Percentiles rank a stretch among this genome's conserved stretches.
Evolutionary conservation across 1,140 invertebrate genomes (phyloP).

Genomic region (Hycleus phaleratus): DNA sequence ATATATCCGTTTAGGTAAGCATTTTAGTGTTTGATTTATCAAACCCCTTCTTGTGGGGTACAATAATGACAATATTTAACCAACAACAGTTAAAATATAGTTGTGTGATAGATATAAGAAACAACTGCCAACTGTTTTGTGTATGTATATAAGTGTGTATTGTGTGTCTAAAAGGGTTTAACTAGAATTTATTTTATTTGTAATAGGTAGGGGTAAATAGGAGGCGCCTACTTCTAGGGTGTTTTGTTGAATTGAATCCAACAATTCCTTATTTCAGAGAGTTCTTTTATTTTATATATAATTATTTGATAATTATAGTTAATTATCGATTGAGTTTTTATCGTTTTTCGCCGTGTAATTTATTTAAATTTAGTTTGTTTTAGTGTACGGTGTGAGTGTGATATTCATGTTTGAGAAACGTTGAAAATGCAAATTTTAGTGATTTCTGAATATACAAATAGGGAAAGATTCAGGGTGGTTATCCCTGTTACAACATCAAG

Average conservation of each 20-base stretch:
- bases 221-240: constrained; percentile 9
- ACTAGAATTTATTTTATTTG: constrained; percentile 5
- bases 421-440: constrained; percentile 23
- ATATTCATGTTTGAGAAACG: not conserved
- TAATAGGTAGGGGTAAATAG: constrained; percentile 11
- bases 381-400: too few species aligned
- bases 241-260: constrained; percentile 1
- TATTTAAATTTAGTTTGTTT: too few species aligned
- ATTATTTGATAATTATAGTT: too few species aligned
- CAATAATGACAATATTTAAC: constrained; percentile 23
- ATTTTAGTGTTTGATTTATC: too few species aligned
- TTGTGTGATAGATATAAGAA: constrained; percentile 4
- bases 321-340: too few species aligned
- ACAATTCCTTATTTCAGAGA: not conserved
- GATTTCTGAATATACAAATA: constrained; percentile 30
- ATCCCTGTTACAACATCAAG: constrained; percentile 1
- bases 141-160: too few species aligned
- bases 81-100: constrained; percentile 15
- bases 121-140: constrained; percentile 5
- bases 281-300: too few species aligned
- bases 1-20: too few species aligned
- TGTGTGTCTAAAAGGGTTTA: not conserved
- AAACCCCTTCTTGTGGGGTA: not conserved
- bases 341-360: too few species aligned
- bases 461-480: constrained; percentile 25